Percentiles rank a stretch among this genome's conserved stretches.
phyloP scores from a whole-genome alignment of 2,797 vertebrate genomes.

The Miichthys miiuy region DNA sequence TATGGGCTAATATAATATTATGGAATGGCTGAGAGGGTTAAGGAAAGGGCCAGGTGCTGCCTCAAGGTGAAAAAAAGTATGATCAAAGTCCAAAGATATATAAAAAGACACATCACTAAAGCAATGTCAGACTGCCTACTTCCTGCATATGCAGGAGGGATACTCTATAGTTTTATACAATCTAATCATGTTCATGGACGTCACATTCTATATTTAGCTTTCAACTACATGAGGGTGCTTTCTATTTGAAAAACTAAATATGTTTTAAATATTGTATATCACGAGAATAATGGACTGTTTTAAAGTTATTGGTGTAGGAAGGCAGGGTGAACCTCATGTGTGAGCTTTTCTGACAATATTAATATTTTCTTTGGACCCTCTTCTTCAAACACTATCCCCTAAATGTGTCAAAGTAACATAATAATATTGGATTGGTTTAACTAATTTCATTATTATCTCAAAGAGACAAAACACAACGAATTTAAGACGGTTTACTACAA shows the following conservation, averaged over 20 bases:
- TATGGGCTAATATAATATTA: constrained; percentile 72
- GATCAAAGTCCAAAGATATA: constrained; percentile 42
- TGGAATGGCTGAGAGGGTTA: constrained; percentile 59
- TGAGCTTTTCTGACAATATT: not conserved
- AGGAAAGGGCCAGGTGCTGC: constrained; percentile 59
- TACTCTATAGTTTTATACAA: not conserved
- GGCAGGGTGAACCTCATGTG: fast-evolving
- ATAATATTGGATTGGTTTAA: not conserved
- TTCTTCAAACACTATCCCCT: not conserved
- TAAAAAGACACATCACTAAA: constrained; percentile 4
- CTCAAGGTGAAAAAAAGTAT: constrained; percentile 47
- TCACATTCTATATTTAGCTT: not conserved
- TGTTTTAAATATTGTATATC: not conserved
- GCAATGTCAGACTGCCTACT: not conserved
- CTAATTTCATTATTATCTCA: not conserved
- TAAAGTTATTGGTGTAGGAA: not conserved
- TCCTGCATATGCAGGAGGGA: not conserved
- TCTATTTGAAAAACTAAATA: not conserved
- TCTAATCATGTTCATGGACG: not conserved
- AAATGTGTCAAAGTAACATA: not conserved
- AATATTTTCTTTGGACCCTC: not conserved
- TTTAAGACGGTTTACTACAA: not conserved
- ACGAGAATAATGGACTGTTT: not conserved
- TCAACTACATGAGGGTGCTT: not conserved
- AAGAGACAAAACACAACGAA: not conserved